A percentile compares a stretch with the other conserved stretches of the same genome.
These are phyloP conservation scores for Meta bourneti DNA, from an alignment of 2,888 invertebrate species.

Conservation along the genomic window DNA sequence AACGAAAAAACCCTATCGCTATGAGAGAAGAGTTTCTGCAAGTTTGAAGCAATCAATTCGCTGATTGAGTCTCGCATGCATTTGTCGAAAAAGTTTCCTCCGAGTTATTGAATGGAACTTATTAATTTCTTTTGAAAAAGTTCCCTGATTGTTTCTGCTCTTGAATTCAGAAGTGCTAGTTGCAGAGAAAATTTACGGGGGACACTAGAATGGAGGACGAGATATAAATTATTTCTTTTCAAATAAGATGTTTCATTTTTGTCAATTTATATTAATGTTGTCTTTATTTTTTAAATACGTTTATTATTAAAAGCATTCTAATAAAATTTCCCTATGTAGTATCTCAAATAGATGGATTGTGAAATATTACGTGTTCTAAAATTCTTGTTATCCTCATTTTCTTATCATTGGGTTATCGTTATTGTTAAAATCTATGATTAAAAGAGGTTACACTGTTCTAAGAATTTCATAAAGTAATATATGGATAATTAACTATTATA, in stretches of 20 bases:
- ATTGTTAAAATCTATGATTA: no score
- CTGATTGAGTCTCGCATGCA: constrained; percentile 30
- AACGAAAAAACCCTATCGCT: no score
- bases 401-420: no score
- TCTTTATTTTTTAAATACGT: not conserved
- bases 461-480: no score
- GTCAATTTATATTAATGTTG: not conserved
- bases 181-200: constrained; percentile 11
- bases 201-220: not conserved
- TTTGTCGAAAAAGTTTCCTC: constrained; percentile 9
- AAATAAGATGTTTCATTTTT: not conserved
- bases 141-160: constrained; percentile 41
- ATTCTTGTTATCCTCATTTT: not conserved
- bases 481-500: no score
- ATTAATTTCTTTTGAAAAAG: constrained; percentile 51
- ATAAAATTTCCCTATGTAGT: not conserved
- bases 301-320: not conserved
- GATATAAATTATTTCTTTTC: not conserved
- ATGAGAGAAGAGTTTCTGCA: not conserved
- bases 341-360: not conserved
- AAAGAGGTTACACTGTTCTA: no score
- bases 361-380: not conserved
- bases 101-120: constrained; percentile 44
- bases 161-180: not conserved
- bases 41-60: constrained; percentile 43